Evolutionary conservation across 2,797 vertebrate species (phyloP), one percentile per base, ranked within the genome.

Genomic region (Myripristis jacobus): DNA sequence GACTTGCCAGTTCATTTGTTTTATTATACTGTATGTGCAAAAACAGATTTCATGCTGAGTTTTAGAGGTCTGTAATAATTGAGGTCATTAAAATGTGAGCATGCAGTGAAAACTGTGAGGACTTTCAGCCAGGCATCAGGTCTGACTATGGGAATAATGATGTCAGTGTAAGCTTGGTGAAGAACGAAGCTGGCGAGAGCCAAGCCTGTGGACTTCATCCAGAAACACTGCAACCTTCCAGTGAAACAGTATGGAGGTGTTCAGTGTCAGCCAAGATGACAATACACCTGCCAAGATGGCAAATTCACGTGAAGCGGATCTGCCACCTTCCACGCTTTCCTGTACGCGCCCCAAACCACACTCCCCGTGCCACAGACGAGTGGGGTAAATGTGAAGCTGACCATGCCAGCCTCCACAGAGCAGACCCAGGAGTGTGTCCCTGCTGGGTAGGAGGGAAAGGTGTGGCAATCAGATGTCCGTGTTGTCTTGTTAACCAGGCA

Each of bases 401-500:
- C 69, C 52, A 57, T 24, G 44, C 22, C 25, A 21, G 54, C 56
- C 38, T 77, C 68, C 29, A 38, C 53, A 60, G 54, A 62, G 63
- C 41, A 8, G 62, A 31, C 43, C 0, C 51, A 65, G 60, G 59
- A 75, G 51, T 11, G 12, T 62, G 64, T 34, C 60, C 47, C 64
- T 51, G 79, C 67, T 51, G 65, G 54, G 71, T 51, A 22, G 55
- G 44, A 75, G 73, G 71, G 68, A 81, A 88, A 92, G 87, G 86
- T 89, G 88, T 80, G 77, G 82, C 79, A 83, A 84, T 87, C 72
- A 79, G 72, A 89, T 77, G 88, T 51, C 52, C 74, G 51, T 70
- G 66, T 68, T 89, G 85, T 89, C 81, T 87, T 82, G 84, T 89
- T 91, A 89, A 88, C 79, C 60, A 79, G 64, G 72, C 87, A 81